phyloP scores from a whole-genome alignment of 2,888 invertebrate species.

The Agriotes lineatus region DNA sequence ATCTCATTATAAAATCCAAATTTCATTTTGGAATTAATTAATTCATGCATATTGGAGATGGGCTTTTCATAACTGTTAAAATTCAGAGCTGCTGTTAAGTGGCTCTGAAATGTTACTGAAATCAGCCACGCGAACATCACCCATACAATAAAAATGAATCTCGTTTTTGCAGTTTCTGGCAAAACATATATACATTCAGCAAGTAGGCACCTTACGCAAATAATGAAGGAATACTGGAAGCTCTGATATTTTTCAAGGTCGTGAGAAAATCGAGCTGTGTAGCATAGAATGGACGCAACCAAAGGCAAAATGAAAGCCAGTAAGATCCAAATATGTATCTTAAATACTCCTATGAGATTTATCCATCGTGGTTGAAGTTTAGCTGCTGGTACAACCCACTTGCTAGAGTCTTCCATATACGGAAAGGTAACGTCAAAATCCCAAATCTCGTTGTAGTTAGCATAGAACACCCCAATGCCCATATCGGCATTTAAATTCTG shows the following conservation, averaged over 20 bases:
- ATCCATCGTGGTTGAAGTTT: neutral
- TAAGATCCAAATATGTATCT: neutral
- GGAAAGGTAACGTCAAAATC: neutral
- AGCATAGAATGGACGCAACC: neutral
- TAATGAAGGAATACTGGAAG: neutral
- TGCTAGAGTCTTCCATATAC: neutral
- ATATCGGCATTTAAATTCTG: neutral
- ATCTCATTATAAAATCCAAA: neutral
- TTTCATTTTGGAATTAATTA: slow-evolving; percentile 6
- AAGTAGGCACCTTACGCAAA: neutral
- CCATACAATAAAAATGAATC: neutral
- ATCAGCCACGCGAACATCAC: neutral
- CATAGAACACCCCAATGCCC: neutral
- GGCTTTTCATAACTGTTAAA: slow-evolving; percentile 9
- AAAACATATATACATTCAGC: neutral
- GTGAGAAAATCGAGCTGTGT: too few relatives aligned
- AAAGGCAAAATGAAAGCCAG: neutral
- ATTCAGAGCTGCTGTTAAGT: slow-evolving; percentile 1
- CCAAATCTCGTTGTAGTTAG: neutral
- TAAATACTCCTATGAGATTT: neutral
- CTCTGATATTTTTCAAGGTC: neutral
- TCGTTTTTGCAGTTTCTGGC: neutral
- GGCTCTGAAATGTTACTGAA: neutral
- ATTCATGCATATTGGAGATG: neutral
- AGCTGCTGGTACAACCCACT: neutral